Conservation (phyloP, 2,888 invertebrate species). For the Amorpha juglandis region DNA sequence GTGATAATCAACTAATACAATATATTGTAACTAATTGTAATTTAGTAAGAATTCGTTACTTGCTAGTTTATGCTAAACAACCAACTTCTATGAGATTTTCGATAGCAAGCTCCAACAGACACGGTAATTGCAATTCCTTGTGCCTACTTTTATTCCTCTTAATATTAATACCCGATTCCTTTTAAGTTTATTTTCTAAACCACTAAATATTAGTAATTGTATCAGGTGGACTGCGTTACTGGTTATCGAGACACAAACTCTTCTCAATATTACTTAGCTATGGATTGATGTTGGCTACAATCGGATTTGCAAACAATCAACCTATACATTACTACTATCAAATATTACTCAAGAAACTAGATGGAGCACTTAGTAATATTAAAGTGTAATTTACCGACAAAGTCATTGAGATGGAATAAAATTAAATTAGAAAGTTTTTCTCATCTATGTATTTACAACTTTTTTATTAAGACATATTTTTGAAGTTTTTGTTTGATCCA, state of each 20-base stretch:
- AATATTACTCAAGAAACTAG: conserved; percentile 78
- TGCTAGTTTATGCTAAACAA: conserved; percentile 88
- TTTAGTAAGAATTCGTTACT: conserved; percentile 88
- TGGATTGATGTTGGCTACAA: conserved; percentile 85
- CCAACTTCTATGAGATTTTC: conserved; percentile 71
- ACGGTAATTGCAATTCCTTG: conserved; percentile 45
- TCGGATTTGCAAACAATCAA: conserved; percentile 86
- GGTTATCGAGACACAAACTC: conserved; percentile 86
- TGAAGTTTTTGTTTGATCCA: background rate
- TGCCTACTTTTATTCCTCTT: background rate
- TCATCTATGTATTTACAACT: conserved; percentile 5
- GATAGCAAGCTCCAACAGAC: conserved; percentile 59
- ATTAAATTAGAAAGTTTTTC: conserved; percentile 35
- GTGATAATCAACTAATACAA: conserved; percentile 85
- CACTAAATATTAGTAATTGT: background rate
- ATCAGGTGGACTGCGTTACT: conserved; percentile 72
- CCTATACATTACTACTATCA: conserved; percentile 86
- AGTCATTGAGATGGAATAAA: conserved; percentile 28
- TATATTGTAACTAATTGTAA: conserved; percentile 91
- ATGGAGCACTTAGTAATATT: conserved; percentile 63
- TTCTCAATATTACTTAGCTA: conserved; percentile 86
- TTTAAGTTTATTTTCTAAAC: background rate
- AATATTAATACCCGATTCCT: background rate
- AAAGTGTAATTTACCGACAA: conserved; percentile 55
- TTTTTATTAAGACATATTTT: conserved; percentile 13